Percentiles rank a stretch among this genome's conserved stretches.
These are phyloP conservation scores for Bombus superbus DNA, from an alignment of 1,140 invertebrate species.

Conservation along the genomic window DNA sequence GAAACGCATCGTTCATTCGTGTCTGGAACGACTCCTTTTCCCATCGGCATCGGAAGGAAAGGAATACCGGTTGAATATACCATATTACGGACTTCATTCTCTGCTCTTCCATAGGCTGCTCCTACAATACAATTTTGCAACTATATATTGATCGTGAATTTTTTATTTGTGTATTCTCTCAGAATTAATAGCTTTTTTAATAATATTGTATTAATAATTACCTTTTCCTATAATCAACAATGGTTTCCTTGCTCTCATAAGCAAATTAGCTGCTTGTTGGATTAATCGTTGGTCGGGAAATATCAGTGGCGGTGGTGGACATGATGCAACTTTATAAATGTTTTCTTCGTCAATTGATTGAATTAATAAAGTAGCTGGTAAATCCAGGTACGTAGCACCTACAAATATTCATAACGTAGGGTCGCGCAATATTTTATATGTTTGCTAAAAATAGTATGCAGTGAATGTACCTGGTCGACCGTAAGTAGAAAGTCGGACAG, in stretches of 20 bases:
- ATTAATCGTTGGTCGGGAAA: constrained; percentile 88
- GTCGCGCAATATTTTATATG: background rate
- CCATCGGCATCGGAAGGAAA: constrained; percentile 97
- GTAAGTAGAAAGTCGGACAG: constrained; percentile 91
- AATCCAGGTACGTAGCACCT: constrained; percentile 94
- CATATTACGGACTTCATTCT: constrained; percentile 87
- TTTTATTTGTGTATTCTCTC: background rate
- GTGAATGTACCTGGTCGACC: constrained; percentile 89
- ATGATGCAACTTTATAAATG: constrained; percentile 78
- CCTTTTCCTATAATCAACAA: constrained; percentile 97
- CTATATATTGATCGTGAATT: background rate
- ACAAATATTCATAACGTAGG: constrained; percentile 24
- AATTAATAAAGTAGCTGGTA: constrained; percentile 92
- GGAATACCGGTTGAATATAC: constrained; percentile 90
- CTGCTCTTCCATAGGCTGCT: constrained; percentile 92
- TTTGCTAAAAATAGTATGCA: background rate
- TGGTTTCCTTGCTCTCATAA: constrained; percentile 90
- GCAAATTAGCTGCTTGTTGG: constrained; percentile 86
- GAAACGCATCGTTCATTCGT: constrained; percentile 90
- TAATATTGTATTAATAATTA: constrained; percentile 19
- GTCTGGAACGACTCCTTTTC: constrained; percentile 96
- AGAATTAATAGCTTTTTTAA: background rate
- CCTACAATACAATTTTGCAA: constrained; percentile 76
- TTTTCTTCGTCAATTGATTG: constrained; percentile 80
- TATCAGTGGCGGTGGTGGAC: constrained; percentile 86